Base-by-base conservation (phyloP, 2,888 invertebrate genomes). In the Tenthredo livida region DNA sequence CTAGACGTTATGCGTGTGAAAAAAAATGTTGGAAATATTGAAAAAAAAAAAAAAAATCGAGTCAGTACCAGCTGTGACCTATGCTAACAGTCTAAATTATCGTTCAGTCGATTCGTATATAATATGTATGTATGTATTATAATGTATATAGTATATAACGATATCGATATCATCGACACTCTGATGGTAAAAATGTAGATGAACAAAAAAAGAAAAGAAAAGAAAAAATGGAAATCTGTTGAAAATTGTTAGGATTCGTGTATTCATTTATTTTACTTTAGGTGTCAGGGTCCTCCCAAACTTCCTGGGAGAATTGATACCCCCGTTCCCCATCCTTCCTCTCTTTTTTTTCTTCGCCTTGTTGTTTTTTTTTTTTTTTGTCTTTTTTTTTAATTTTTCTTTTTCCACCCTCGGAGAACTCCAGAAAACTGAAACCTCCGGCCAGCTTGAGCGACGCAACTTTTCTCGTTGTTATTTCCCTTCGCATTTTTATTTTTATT, bases 261-360 rank as follows among this genome's bases (percentile, higher is more conserved):
- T 54, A 77, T 54, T 77, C 54, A 77, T 77, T 77, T 77, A 29
- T 77, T 77, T 77, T 50, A 54, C 54, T 77, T 77, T 7, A 77
- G 77, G 37, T 77, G 77, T 77, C 77, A 54, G 17, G 33, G n/a
- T 29, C 54, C 37, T 25, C 50, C 6, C 77, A 15, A 67, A 67
- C 17, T 33, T 77, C 33, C 77, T 33, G 17, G 29, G n/a, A 77
- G 77, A 54, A 77, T 77, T 77, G 77, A 77, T 50, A 54, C 54
- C 33, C 54, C 29, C 75, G 33, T 40, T 43, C 1, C 43, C 75
- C 75, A 75, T 47, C 40, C 37, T 72, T n/a, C 12, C 12, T 17
- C 10, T 1, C n/a, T 54, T 72, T 7, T 33, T 7, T 15, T 9
- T n/a, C 37, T 17, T 40, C 17, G 37, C 37, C 37, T 1, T 37